A percentile compares a stretch with the other conserved stretches of the same genome.
These are phyloP conservation scores for Bellardia pandia DNA, from an alignment of 2,888 invertebrate species.

Conservation along the genomic window DNA sequence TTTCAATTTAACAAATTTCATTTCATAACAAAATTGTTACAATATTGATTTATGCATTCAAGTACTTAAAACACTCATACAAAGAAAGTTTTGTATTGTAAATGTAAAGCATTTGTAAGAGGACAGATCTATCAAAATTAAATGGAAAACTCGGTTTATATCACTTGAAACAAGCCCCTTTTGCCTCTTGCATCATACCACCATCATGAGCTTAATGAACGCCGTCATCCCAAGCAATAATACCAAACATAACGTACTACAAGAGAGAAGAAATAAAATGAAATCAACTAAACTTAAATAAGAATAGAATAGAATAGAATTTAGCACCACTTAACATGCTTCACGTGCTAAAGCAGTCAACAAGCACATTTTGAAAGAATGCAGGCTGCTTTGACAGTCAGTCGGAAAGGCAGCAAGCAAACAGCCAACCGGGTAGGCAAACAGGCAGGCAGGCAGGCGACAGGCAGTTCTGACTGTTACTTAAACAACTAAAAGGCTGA, in stretches of 20 bases:
- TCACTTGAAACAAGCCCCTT: slow-evolving; percentile 23
- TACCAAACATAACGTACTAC: neutral
- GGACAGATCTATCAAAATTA: slow-evolving; percentile 36
- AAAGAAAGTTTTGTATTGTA: neutral
- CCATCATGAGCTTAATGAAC: neutral
- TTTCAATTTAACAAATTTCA: slow-evolving; percentile 68
- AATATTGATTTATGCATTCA: slow-evolving; percentile 65
- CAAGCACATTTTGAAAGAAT: slow-evolving; percentile 55
- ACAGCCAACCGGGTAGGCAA: slow-evolving; percentile 21
- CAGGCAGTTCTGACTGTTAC: slow-evolving; percentile 7
- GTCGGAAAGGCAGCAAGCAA: slow-evolving; percentile 19
- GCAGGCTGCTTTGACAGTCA: slow-evolving; percentile 54
- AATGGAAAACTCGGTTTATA: slow-evolving; percentile 30
- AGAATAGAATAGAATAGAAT: slow-evolving; percentile 25
- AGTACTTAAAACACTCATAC: slow-evolving; percentile 16
- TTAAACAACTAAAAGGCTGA: slow-evolving; percentile 28
- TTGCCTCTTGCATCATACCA: neutral
- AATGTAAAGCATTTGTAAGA: slow-evolving; percentile 6
- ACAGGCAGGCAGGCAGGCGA: neutral
- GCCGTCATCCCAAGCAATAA: slow-evolving; percentile 2
- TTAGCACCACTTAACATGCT: slow-evolving; percentile 69
- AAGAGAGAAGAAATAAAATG: slow-evolving; percentile 26
- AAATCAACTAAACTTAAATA: neutral
- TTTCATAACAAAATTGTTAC: slow-evolving; percentile 53
- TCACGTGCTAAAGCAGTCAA: slow-evolving; percentile 66